Percentiles rank a stretch among this genome's conserved stretches.
These are phyloP conservation scores for Sepioteuthis lessoniana DNA, from an alignment of 2,888 invertebrate genomes.

Conservation along the genomic window DNA sequence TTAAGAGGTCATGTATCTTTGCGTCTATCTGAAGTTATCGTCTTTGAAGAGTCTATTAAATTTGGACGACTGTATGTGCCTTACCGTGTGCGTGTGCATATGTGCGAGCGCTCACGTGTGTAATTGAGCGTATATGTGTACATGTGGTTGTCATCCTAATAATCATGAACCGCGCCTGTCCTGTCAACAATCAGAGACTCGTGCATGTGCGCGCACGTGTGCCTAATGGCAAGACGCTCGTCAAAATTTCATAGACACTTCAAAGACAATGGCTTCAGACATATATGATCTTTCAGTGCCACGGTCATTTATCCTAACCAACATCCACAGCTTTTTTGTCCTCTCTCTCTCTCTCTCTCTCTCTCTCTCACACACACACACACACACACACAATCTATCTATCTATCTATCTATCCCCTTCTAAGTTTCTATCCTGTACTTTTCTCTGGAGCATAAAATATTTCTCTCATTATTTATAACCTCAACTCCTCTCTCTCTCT, in stretches of 20 bases:
- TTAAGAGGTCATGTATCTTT: too few species aligned
- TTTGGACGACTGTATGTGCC: neutral
- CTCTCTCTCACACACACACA: too few species aligned
- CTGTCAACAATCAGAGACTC: neutral
- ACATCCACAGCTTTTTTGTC: neutral
- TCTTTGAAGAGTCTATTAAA: too few species aligned
- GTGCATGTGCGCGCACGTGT: neutral
- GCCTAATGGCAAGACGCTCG: neutral
- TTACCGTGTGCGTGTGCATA: neutral
- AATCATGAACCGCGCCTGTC: neutral
- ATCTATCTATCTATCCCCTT: too few species aligned
- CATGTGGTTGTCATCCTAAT: neutral
- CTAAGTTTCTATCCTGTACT: too few species aligned
- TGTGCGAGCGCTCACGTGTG: neutral
- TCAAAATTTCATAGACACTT: constrained; percentile 33
- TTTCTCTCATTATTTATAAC: too few species aligned
- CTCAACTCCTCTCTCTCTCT: too few species aligned
- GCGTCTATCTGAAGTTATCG: too few species aligned
- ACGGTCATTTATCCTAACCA: neutral
- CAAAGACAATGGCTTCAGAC: neutral
- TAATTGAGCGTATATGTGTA: neutral
- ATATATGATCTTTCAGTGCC: neutral
- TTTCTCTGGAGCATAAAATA: too few species aligned
- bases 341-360: neutral
- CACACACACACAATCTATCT: too few species aligned